These are phyloP conservation scores for Lasioglossum oenotherae DNA, from an alignment of 2,888 invertebrate genomes.

Conservation along the genomic window DNA sequence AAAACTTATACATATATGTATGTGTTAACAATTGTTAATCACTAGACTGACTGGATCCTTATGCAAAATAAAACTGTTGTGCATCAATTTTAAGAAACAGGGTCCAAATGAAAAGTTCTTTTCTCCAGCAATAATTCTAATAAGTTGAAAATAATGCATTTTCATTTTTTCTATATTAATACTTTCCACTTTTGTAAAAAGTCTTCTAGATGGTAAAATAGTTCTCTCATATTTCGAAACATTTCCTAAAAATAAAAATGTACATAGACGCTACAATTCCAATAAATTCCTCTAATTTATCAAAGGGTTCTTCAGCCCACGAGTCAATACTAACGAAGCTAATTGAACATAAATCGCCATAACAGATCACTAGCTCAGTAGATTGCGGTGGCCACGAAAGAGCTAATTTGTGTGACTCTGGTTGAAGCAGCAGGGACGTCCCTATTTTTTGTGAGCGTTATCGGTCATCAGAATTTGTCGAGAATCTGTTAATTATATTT, in stretches of 20 bases:
- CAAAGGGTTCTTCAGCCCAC: background rate
- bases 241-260: background rate
- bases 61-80: too few relatives aligned
- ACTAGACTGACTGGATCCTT: too few relatives aligned
- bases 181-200: background rate
- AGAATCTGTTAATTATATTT: constrained; percentile 21
- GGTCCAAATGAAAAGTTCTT: too few relatives aligned
- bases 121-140: too few relatives aligned
- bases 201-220: background rate
- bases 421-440: background rate
- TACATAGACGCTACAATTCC: background rate
- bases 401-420: background rate
- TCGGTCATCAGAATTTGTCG: background rate
- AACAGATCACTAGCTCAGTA: background rate
- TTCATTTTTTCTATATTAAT: too few relatives aligned
- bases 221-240: background rate
- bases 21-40: too few relatives aligned
- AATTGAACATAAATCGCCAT: background rate
- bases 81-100: too few relatives aligned
- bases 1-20: too few relatives aligned
- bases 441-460: background rate
- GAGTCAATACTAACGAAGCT: background rate
- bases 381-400: background rate
- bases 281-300: background rate
- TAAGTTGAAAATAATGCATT: too few relatives aligned